phyloP scores from a whole-genome alignment of 2,797 vertebrate genomes.

The Pachyuromys duprasi region DNA sequence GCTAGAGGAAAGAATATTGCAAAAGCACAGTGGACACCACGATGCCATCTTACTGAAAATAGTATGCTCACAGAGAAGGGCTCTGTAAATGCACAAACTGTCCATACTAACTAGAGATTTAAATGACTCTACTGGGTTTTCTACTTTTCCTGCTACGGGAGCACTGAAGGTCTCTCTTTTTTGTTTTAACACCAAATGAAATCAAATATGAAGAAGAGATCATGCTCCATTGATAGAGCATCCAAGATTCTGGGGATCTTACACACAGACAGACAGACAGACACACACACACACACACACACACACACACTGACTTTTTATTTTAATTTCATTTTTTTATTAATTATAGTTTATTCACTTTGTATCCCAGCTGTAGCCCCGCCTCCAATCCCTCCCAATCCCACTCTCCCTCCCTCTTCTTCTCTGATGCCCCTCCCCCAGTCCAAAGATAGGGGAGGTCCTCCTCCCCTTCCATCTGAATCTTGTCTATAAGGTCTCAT shows the following conservation, averaged over 20 bases:
- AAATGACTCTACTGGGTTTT: background rate
- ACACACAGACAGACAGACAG: background rate
- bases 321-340: too few relatives aligned
- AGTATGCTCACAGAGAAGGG: background rate
- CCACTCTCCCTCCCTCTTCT: too few relatives aligned
- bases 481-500: background rate
- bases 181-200: conserved; percentile 73
- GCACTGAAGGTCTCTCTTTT: background rate
- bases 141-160: conserved; percentile 25
- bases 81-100: background rate
- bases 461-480: too few relatives aligned
- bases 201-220: conserved; percentile 68
- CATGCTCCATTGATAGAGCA: background rate
- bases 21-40: background rate
- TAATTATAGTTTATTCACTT: too few relatives aligned
- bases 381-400: too few relatives aligned
- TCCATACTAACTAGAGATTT: background rate
- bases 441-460: too few relatives aligned
- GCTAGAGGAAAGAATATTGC: background rate
- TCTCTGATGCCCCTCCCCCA: too few relatives aligned
- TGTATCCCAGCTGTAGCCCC: too few relatives aligned
- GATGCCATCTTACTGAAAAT: conserved; percentile 14
- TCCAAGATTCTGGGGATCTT: background rate
- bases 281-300: too few relatives aligned
- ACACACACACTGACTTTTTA: too few relatives aligned